Evolutionary conservation across 2,888 invertebrate genomes (phyloP).

Genomic region (Acleris emargana): DNA sequence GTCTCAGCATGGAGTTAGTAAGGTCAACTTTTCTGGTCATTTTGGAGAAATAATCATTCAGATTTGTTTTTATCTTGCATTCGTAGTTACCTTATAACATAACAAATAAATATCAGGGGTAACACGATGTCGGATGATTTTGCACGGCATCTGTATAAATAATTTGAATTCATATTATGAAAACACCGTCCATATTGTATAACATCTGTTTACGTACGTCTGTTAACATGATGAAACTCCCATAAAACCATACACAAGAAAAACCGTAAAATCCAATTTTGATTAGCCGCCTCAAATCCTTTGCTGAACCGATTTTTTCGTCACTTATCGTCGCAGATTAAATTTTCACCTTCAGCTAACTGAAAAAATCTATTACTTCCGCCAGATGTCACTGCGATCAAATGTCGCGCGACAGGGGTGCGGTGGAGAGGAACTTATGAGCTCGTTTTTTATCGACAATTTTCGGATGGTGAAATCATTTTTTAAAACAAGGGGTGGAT

Average conservation of each 20-base stretch:
- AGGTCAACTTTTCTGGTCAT: too few species aligned
- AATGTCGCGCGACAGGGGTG: conserved; percentile 65
- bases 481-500: background rate
- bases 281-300: conserved; percentile 26
- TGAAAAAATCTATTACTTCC: conserved; percentile 84
- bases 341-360: conserved; percentile 84
- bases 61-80: too few species aligned
- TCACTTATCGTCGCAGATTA: conserved; percentile 78
- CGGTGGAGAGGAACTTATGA: conserved; percentile 46
- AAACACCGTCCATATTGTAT: background rate
- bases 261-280: conserved; percentile 36
- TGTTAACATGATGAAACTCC: conserved; percentile 3
- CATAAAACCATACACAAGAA: conserved; percentile 22
- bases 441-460: background rate
- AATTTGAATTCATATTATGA: too few species aligned
- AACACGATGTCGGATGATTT: too few species aligned
- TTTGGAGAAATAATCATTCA: too few species aligned
- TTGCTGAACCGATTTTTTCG: conserved; percentile 60
- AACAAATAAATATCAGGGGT: too few species aligned
- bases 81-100: too few species aligned
- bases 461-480: background rate
- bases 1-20: too few species aligned
- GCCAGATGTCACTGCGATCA: conserved; percentile 83
- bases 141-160: too few species aligned
- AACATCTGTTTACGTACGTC: background rate